phyloP scores from a whole-genome alignment of 2,113 vertebrate species.

The Lamprotornis superbus region DNA sequence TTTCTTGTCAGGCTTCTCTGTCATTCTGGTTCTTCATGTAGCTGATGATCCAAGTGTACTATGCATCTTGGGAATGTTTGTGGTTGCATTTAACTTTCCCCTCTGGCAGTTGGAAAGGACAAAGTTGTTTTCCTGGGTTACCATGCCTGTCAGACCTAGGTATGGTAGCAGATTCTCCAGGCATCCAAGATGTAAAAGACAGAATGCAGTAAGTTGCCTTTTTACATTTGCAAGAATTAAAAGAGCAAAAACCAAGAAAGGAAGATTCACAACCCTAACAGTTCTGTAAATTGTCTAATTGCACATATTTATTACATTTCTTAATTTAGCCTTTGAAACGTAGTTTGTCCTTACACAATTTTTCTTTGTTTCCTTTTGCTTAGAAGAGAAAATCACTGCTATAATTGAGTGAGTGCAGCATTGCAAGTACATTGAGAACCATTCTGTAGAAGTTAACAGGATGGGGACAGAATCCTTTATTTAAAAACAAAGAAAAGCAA shows the following conservation, averaged over 20 bases:
- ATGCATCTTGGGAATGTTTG: not conserved
- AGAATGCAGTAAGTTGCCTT: not conserved
- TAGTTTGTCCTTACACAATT: not conserved
- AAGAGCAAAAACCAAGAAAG: not conserved
- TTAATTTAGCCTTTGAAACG: conserved; percentile 10
- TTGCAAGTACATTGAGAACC: not conserved
- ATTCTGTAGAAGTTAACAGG: not conserved
- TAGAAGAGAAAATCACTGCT: not conserved
- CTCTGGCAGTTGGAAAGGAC: not conserved
- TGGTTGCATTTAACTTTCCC: not conserved
- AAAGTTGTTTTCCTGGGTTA: not conserved
- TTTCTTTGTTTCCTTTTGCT: not conserved
- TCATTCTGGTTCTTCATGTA: not conserved
- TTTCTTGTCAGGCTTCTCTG: not conserved
- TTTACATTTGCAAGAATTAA: not conserved
- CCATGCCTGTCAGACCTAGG: not conserved
- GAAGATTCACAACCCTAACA: not conserved
- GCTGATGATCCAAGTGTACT: not conserved
- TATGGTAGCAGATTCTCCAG: not conserved
- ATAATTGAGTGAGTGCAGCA: not conserved
- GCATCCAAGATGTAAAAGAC: not conserved
- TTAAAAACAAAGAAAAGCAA: conserved; percentile 2
- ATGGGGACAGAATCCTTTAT: not conserved
- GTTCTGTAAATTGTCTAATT: not conserved
- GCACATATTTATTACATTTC: not conserved